Percentiles rank a stretch among this genome's conserved stretches.
These are phyloP conservation scores for Galbula dea DNA, from an alignment of 2,113 vertebrate genomes.

Conservation along the genomic window DNA sequence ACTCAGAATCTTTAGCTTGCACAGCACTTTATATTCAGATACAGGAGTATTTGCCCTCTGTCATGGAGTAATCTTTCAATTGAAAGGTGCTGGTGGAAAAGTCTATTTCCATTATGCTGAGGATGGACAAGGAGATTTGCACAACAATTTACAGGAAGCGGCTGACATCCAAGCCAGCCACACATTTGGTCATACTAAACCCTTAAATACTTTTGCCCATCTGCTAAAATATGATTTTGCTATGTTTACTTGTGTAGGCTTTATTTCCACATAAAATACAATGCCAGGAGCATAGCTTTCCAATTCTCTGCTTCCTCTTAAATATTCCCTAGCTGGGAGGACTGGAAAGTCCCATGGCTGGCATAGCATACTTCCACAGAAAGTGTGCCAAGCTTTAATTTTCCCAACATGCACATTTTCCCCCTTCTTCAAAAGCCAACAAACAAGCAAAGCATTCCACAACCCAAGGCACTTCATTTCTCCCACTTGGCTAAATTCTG, in stretches of 20 bases:
- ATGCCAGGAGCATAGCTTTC: neutral
- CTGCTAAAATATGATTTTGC: neutral
- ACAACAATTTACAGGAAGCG: neutral
- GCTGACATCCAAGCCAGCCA: neutral
- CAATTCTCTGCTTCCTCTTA: neutral
- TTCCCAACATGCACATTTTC: neutral
- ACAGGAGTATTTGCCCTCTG: neutral
- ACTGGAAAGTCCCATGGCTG: neutral
- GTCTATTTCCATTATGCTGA: neutral
- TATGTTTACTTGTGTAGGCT: neutral
- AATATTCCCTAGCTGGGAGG: neutral
- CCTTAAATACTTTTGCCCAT: neutral
- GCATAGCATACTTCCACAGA: neutral
- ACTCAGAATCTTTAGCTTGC: neutral
- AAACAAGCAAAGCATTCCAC: neutral
- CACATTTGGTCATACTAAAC: neutral
- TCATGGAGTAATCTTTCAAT: neutral
- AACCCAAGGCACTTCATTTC: neutral
- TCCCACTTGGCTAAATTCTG: neutral
- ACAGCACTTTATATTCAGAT: neutral
- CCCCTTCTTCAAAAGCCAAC: neutral
- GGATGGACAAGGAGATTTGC: neutral
- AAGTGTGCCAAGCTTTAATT: neutral
- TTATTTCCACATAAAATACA: conserved; percentile 12
- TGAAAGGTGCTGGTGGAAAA: neutral